These are phyloP conservation scores for Drosophila kuntzei DNA, from an alignment of 2,888 invertebrate genomes.

Conservation along the genomic window DNA sequence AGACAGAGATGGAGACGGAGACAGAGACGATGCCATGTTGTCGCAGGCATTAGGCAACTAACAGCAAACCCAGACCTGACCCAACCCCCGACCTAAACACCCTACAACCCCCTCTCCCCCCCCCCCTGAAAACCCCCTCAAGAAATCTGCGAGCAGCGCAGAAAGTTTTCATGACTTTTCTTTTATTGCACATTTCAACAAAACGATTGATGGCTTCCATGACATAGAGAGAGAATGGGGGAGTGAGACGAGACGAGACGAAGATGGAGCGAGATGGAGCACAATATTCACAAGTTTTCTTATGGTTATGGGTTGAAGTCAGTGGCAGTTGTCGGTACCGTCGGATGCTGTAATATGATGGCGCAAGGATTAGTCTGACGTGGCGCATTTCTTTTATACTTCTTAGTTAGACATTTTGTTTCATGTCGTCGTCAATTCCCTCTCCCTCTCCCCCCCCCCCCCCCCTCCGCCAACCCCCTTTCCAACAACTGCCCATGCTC, in stretches of 20 bases:
- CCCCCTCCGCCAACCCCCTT: too few species aligned
- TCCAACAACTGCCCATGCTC: not conserved
- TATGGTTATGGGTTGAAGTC: conserved; percentile 43
- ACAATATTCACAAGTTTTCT: conserved; percentile 82
- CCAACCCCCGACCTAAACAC: conserved; percentile 11
- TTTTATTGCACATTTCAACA: conserved; percentile 84
- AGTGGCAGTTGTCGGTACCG: conserved; percentile 40
- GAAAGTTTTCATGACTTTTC: conserved; percentile 84
- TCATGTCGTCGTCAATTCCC: conserved; percentile 65
- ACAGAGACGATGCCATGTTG: conserved; percentile 67
- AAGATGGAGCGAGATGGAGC: conserved; percentile 28
- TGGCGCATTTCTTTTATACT: conserved; percentile 74
- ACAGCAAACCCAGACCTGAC: conserved; percentile 39
- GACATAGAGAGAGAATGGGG: conserved; percentile 58
- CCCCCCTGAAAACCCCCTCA: not conserved
- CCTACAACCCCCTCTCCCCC: not conserved
- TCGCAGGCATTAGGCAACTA: conserved; percentile 79
- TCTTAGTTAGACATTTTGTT: conserved; percentile 75
- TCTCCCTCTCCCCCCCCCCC: too few species aligned
- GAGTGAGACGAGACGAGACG: conserved; percentile 6
- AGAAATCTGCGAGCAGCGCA: conserved; percentile 77
- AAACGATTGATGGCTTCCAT: conserved; percentile 85
- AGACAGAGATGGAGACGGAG: conserved; percentile 31
- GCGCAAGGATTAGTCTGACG: conserved; percentile 83
- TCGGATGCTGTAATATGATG: conserved; percentile 75